Conservation (phyloP, 53 echinoderm and acorn worm species). For the Holothuria scabra region DNA sequence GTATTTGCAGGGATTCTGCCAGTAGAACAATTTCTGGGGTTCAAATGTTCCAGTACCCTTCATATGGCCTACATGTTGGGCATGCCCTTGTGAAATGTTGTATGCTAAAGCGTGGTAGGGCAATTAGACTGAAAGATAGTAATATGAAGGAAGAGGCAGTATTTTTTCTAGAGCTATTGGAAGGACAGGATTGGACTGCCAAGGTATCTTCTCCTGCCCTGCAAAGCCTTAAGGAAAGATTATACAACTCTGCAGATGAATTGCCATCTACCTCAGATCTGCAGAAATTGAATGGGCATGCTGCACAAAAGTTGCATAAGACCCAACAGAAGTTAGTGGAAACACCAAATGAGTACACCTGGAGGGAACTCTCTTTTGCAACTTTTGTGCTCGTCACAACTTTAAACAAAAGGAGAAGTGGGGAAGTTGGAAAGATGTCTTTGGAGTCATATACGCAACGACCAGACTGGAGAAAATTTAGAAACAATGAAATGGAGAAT, state of each 20-base stretch:
- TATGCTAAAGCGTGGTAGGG: background rate
- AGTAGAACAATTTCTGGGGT: background rate
- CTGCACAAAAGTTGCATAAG: background rate
- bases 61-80: background rate
- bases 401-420: conserved; percentile 20
- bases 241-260: too few relatives aligned
- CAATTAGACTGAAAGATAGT: too few relatives aligned
- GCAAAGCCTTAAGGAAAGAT: background rate
- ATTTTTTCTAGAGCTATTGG: background rate
- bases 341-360: conserved; percentile 1
- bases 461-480: background rate
- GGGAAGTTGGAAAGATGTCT: conserved; percentile 2
- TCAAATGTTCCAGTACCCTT: background rate
- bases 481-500: conserved; percentile 20
- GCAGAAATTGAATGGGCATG: too few relatives aligned
- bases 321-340: background rate
- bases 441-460: background rate
- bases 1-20: background rate
- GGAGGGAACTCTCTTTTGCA: background rate
- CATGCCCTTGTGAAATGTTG: background rate
- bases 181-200: conserved; percentile 1
- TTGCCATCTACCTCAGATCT: too few relatives aligned
- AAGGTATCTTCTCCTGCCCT: background rate
- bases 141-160: conserved; percentile 19
- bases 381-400: background rate